A percentile compares a stretch with the other conserved stretches of the same genome.
These are phyloP conservation scores for Bradypus variegatus DNA, from an alignment of 2,797 vertebrate genomes.

Conservation along the genomic window DNA sequence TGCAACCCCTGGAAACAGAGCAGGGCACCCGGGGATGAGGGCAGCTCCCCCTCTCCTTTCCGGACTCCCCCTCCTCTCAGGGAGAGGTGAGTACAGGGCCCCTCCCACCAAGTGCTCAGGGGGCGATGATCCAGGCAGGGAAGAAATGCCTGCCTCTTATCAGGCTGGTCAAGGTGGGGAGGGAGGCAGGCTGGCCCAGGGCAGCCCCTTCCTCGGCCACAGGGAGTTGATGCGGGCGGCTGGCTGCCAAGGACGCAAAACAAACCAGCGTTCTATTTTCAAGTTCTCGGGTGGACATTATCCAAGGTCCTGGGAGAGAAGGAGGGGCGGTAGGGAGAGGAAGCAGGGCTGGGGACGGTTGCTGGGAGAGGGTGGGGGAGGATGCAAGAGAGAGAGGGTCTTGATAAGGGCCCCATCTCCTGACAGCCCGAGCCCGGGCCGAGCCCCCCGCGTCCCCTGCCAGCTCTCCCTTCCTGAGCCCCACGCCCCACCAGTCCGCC, in stretches of 20 bases:
- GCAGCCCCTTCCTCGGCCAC: conserved; percentile 52
- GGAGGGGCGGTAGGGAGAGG: conserved; percentile 10
- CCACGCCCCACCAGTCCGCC: neutral
- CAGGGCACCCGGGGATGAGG: neutral
- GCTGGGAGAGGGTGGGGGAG: neutral
- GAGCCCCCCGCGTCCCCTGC: neutral
- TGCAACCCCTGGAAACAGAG: neutral
- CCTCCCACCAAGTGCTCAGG: neutral
- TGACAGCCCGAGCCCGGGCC: neutral
- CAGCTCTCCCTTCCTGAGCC: neutral
- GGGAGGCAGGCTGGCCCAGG: neutral
- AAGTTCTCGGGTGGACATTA: conserved; percentile 54
- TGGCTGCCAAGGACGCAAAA: conserved; percentile 63
- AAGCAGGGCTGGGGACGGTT: neutral
- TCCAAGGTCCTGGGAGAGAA: conserved; percentile 63
- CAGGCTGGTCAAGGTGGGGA: conserved; percentile 24
- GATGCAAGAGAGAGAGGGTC: conserved; percentile 1
- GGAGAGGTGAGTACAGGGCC: neutral
- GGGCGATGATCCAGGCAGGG: neutral
- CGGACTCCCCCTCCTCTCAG: neutral
- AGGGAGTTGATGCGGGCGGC: conserved; percentile 53
- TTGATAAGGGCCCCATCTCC: conserved; percentile 37
- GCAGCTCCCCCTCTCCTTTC: neutral
- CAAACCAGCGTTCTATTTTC: conserved; percentile 63
- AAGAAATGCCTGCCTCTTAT: conserved; percentile 42